phyloP scores from a whole-genome alignment of 2,797 vertebrate genomes.

The Chloroceryle inda region DNA sequence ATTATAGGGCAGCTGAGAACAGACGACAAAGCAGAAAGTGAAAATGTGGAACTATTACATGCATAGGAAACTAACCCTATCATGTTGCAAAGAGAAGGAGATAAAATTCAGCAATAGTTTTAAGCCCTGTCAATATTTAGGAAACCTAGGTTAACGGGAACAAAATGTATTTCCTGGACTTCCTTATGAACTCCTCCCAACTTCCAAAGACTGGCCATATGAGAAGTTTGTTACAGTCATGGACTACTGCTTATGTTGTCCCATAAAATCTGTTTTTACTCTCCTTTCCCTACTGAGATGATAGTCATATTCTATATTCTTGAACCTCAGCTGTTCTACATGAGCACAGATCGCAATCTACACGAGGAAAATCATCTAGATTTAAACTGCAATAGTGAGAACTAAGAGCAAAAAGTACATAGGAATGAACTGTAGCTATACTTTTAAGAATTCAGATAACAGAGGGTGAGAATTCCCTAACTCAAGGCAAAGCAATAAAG shows the following conservation, averaged over 20 bases:
- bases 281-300: background rate
- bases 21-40: background rate
- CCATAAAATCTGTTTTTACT: background rate
- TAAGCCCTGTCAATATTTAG: background rate
- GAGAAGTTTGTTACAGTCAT: background rate
- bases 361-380: background rate
- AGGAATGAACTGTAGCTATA: background rate
- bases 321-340: background rate
- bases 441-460: background rate
- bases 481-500: constrained; percentile 35
- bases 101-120: background rate
- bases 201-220: background rate
- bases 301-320: background rate
- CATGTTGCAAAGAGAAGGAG: background rate
- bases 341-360: background rate
- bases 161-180: background rate
- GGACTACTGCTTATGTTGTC: background rate
- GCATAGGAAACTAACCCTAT: background rate
- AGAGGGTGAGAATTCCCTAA: background rate
- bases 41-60: background rate
- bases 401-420: background rate
- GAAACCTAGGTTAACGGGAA: background rate
- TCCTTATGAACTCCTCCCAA: background rate
- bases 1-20: background rate
- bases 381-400: background rate